phyloP scores from a whole-genome alignment of 2,113 vertebrate species.

The Amphilophus citrinellus region DNA sequence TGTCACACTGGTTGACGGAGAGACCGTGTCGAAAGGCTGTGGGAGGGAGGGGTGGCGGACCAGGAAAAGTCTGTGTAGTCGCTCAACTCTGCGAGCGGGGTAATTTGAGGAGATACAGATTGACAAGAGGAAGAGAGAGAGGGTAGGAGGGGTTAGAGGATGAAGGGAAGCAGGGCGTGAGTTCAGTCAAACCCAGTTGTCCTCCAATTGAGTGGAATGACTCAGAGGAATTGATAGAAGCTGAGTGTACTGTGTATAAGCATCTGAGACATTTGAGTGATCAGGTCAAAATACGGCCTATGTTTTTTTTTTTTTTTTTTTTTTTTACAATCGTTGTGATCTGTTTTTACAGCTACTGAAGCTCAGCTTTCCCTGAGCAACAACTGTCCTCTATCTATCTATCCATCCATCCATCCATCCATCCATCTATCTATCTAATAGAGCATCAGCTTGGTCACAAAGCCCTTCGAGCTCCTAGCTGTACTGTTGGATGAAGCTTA shows the following conservation, averaged over 20 bases:
- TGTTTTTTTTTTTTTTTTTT: conserved; percentile 12
- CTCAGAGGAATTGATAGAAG: conserved; percentile 71
- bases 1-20: conserved; percentile 71
- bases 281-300: conserved; percentile 37
- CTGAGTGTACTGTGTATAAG: conserved; percentile 52
- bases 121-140: conserved; percentile 62
- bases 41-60: background rate
- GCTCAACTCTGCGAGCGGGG: conserved; percentile 36
- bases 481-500: conserved; percentile 15
- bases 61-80: conserved; percentile 50
- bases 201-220: conserved; percentile 76
- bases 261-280: conserved; percentile 58
- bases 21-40: conserved; percentile 52
- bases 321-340: background rate
- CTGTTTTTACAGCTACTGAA: conserved; percentile 60
- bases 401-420: background rate
- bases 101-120: conserved; percentile 67
- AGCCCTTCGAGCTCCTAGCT: conserved; percentile 30
- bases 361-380: conserved; percentile 52
- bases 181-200: conserved; percentile 71
- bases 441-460: conserved; percentile 50
- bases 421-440: conserved; percentile 33
- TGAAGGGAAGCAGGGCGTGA: conserved; percentile 36
- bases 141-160: conserved; percentile 49
- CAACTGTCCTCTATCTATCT: conserved; percentile 46